Evolutionary conservation across 2,113 vertebrate species (phyloP).

Genomic region (Anseranas semipalmata): DNA sequence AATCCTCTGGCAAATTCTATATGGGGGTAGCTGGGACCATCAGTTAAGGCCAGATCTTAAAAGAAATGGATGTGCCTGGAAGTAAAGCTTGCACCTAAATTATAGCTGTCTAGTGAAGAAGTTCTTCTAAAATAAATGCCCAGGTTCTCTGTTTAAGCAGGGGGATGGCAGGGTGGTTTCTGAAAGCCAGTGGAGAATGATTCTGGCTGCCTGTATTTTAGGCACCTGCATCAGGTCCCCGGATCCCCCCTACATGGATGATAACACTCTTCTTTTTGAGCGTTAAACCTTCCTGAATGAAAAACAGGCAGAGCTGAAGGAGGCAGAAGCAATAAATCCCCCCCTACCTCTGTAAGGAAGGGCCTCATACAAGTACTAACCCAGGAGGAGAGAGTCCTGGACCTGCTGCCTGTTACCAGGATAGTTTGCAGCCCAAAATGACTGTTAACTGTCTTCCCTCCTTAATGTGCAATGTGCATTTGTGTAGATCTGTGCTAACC

Average conservation of each 20-base stretch:
- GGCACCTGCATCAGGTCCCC: neutral
- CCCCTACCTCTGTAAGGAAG: neutral
- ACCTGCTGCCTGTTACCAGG: fast-evolving
- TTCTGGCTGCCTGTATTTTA: neutral
- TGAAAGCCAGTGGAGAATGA: neutral
- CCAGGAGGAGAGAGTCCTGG: neutral
- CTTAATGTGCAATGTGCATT: neutral
- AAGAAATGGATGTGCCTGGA: neutral
- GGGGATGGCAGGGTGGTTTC: neutral
- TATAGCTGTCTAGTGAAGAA: neutral
- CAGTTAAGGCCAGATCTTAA: neutral
- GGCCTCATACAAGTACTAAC: neutral
- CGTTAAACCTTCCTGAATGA: neutral
- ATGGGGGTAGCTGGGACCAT: neutral
- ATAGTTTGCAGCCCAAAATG: neutral
- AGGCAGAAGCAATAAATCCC: neutral
- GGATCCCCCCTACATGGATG: neutral
- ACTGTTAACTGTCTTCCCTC: neutral
- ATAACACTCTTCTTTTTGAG: neutral
- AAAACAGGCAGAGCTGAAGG: neutral
- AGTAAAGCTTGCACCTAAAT: neutral
- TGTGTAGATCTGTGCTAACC: neutral
- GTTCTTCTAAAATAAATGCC: neutral
- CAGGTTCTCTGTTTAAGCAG: neutral
- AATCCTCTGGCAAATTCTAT: neutral